These are phyloP conservation scores for Hyperoplus lanceolatus DNA, from an alignment of 2,797 vertebrate species.

Conservation along the genomic window DNA sequence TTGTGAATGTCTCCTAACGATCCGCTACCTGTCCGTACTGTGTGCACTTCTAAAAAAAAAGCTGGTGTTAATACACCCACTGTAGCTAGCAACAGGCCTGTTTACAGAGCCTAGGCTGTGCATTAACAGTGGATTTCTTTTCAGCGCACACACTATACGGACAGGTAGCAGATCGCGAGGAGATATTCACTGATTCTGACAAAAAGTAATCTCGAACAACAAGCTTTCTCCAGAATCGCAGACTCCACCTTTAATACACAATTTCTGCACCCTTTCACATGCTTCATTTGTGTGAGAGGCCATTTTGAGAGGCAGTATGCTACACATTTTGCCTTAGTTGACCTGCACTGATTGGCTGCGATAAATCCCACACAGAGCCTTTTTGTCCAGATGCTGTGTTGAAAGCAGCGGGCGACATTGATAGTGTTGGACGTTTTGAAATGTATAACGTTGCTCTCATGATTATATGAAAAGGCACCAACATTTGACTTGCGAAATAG, in stretches of 20 bases:
- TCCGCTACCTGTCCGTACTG: too few relatives aligned
- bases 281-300: not conserved
- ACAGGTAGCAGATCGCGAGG: too few relatives aligned
- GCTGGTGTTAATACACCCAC: too few relatives aligned
- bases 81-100: too few relatives aligned
- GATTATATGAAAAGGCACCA: not conserved
- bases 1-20: too few relatives aligned
- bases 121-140: too few relatives aligned
- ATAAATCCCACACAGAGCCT: not conserved
- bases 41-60: too few relatives aligned
- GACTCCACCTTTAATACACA: not conserved
- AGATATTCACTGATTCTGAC: too few relatives aligned
- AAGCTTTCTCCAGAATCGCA: too few relatives aligned
- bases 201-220: too few relatives aligned
- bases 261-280: not conserved
- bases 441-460: constrained; percentile 3
- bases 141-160: too few relatives aligned
- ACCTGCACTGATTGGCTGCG: not conserved
- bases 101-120: too few relatives aligned
- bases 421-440: constrained; percentile 6
- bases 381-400: not conserved
- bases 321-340: not conserved
- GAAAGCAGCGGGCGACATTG: not conserved
- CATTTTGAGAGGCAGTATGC: not conserved
- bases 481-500: not conserved